Percentiles rank a stretch among this genome's conserved stretches.
Conservation (phyloP, 2,888 invertebrate species). For the Neelides folsomi region DNA sequence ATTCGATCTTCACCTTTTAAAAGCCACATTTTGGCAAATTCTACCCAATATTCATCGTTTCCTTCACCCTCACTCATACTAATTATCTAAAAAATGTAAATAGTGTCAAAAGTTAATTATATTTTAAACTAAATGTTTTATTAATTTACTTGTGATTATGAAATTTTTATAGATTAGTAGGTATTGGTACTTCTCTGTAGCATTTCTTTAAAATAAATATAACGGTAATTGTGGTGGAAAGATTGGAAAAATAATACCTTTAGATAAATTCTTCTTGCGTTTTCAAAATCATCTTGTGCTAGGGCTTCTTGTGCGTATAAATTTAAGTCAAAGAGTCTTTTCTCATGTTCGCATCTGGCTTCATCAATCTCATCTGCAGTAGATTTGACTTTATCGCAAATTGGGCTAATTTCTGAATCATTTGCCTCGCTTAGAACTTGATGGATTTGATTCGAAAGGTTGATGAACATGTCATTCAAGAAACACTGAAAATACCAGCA, state of each 20-base stretch:
- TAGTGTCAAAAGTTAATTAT: too few relatives aligned
- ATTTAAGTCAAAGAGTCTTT: too few relatives aligned
- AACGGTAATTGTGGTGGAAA: constrained; percentile 11
- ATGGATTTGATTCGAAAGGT: constrained; percentile 22
- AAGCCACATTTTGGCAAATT: constrained; percentile 27
- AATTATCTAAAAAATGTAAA: too few relatives aligned
- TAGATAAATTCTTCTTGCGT: constrained; percentile 25
- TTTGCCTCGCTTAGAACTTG: constrained; percentile 14
- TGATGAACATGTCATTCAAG: constrained; percentile 26
- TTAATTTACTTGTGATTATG: too few relatives aligned
- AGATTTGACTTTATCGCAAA: too few relatives aligned
- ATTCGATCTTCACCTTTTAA: constrained; percentile 15
- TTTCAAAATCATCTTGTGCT: constrained; percentile 23
- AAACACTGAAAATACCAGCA: constrained; percentile 12
- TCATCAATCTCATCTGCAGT: too few relatives aligned
- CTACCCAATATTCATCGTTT: constrained; percentile 17
- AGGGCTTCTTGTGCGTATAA: constrained; percentile 24
- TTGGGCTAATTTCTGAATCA: too few relatives aligned
- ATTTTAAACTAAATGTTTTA: too few relatives aligned
- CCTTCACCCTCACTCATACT: constrained; percentile 18
- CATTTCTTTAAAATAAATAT: too few relatives aligned
- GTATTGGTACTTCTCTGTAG: too few relatives aligned
- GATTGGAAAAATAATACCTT: not conserved
- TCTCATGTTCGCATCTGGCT: too few relatives aligned
- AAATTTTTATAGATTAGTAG: too few relatives aligned